These are phyloP conservation scores for Hoplias malabaricus DNA, from an alignment of 2,113 vertebrate genomes.

Conservation along the genomic window DNA sequence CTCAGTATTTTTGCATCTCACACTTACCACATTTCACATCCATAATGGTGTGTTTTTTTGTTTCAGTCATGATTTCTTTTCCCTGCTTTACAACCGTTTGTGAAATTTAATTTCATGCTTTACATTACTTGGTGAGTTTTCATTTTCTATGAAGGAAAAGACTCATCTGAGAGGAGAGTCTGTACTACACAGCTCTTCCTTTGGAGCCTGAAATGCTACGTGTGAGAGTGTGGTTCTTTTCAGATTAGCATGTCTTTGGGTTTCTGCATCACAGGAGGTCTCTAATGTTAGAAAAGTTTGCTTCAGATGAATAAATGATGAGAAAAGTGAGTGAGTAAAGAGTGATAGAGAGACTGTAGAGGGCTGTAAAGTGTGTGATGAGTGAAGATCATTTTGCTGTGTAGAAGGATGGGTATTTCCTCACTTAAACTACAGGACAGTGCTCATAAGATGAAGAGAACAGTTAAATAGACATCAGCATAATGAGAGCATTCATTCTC, in stretches of 20 bases:
- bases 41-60: not conserved
- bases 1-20: not conserved
- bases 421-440: not conserved
- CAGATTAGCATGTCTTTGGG: not conserved
- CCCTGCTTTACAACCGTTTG: not conserved
- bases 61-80: not conserved
- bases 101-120: not conserved
- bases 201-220: not conserved
- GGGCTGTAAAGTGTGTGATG: conserved; percentile 16
- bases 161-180: not conserved
- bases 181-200: not conserved
- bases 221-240: not conserved
- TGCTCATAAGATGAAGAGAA: not conserved
- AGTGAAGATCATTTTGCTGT: conserved; percentile 2
- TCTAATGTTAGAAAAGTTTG: not conserved
- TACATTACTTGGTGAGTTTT: not conserved
- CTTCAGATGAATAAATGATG: not conserved
- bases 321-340: not conserved
- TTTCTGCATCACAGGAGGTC: not conserved
- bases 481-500: conserved; percentile 4
- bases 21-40: not conserved
- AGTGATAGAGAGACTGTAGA: conserved; percentile 1
- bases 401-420: not conserved
- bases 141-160: not conserved
- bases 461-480: not conserved